These are phyloP conservation scores for Anabas testudineus DNA, from an alignment of 2,797 vertebrate species.

Conservation along the genomic window DNA sequence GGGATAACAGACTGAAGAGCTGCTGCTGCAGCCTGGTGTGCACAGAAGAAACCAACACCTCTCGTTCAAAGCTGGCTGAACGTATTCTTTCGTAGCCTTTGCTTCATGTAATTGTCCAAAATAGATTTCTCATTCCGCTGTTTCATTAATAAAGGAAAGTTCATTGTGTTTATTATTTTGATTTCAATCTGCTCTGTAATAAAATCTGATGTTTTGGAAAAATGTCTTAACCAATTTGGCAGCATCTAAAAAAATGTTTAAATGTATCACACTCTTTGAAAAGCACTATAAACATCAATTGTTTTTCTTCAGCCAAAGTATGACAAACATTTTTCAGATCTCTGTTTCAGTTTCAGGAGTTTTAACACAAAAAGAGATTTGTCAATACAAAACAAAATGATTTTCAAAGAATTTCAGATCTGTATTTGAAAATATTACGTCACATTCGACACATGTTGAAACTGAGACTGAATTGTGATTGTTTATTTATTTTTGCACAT, in stretches of 20 bases:
- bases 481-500: too few relatives aligned
- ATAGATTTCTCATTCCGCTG: constrained; percentile 38
- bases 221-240: constrained; percentile 50
- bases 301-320: constrained; percentile 34
- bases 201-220: constrained; percentile 28
- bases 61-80: constrained; percentile 21
- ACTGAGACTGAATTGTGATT: too few relatives aligned
- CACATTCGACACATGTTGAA: too few relatives aligned
- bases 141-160: constrained; percentile 44
- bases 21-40: constrained; percentile 5
- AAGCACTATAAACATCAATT: constrained; percentile 32
- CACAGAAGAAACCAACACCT: constrained; percentile 4
- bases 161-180: constrained; percentile 34
- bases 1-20: constrained; percentile 4
- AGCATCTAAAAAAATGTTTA: constrained; percentile 7
- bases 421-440: too few relatives aligned
- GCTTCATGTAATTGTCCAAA: constrained; percentile 28
- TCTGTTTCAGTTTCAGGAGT: constrained; percentile 25
- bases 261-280: constrained; percentile 36
- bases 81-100: constrained; percentile 14
- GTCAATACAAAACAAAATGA: too few relatives aligned
- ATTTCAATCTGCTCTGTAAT: constrained; percentile 28
- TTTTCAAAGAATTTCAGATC: too few relatives aligned
- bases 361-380: constrained; percentile 16
- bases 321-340: constrained; percentile 43